Evolutionary conservation across 2,888 invertebrate genomes (phyloP).

Genomic region (Drosophila prostipennis): DNA sequence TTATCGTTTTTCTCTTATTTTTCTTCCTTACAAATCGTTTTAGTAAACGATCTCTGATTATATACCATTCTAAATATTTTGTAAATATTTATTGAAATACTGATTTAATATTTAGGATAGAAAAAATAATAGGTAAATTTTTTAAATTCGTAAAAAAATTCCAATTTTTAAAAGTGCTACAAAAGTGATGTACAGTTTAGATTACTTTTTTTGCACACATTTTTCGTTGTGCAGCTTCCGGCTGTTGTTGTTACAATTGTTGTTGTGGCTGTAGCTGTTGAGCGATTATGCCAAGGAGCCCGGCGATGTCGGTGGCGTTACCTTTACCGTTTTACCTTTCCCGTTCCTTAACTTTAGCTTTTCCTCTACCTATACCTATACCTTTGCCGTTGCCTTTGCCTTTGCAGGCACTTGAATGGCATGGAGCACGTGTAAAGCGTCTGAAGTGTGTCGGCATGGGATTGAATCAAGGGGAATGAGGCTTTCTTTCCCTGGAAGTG

Average conservation of each 20-base stretch:
- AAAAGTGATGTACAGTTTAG: background rate
- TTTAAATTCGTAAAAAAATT: no score
- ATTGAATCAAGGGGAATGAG: slow-evolving; percentile 60
- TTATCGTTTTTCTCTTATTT: no score
- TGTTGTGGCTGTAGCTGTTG: slow-evolving; percentile 53
- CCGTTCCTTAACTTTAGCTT: background rate
- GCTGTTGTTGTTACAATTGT: slow-evolving; percentile 43
- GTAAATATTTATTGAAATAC: no score
- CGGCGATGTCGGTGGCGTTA: slow-evolving; percentile 44
- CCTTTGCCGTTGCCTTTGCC: slow-evolving; percentile 59
- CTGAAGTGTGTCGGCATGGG: slow-evolving; percentile 74
- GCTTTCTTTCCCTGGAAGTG: slow-evolving; percentile 18
- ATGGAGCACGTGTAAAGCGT: slow-evolving; percentile 77
- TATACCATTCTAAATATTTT: no score
- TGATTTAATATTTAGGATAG: no score
- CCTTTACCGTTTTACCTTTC: slow-evolving; percentile 22
- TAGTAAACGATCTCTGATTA: no score
- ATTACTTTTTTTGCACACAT: background rate
- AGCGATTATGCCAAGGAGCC: slow-evolving; percentile 78
- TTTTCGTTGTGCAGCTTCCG: slow-evolving; percentile 4
- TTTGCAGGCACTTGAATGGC: slow-evolving; percentile 64
- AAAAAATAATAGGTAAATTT: no score
- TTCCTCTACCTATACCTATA: slow-evolving; percentile 11
- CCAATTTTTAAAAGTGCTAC: background rate
- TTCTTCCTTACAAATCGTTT: no score